phyloP scores from a whole-genome alignment of 2,113 vertebrate genomes.

The Lagopus muta region DNA sequence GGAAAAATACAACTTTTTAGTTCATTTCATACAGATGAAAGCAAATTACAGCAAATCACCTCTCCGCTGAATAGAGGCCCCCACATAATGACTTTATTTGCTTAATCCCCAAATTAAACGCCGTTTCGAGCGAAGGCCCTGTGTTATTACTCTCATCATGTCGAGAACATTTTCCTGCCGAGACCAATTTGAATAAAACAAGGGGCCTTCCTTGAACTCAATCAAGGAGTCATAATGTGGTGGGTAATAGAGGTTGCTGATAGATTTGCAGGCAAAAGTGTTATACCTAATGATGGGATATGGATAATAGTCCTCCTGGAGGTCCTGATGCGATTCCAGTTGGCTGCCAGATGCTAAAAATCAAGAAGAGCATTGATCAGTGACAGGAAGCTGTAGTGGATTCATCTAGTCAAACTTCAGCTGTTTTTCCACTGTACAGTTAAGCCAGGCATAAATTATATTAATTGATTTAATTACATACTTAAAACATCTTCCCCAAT shows the following conservation, averaged over 20 bases:
- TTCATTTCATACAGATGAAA: constrained; percentile 91
- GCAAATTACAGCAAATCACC: constrained; percentile 93
- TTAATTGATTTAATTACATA: constrained; percentile 99
- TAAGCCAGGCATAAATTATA: constrained; percentile 99
- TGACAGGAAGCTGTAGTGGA: constrained; percentile 85
- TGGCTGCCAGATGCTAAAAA: constrained; percentile 98
- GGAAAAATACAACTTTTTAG: constrained; percentile 84
- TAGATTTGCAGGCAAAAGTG: constrained; percentile 92
- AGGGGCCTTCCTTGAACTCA: constrained; percentile 93
- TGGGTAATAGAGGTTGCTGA: constrained; percentile 93
- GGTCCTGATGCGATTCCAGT: constrained; percentile 98
- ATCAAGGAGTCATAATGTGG: constrained; percentile 92
- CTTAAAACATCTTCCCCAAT: constrained; percentile 99
- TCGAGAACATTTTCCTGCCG: constrained; percentile 96
- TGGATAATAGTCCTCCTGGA: constrained; percentile 99
- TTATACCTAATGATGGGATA: constrained; percentile 98
- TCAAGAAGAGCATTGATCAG: constrained; percentile 93
- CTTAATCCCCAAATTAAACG: constrained; percentile 99
- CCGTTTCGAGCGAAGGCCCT: constrained; percentile 90
- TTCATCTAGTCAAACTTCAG: constrained; percentile 86
- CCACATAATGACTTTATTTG: constrained; percentile 97
- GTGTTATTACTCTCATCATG: constrained; percentile 96
- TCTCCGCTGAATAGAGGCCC: constrained; percentile 89
- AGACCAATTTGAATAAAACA: constrained; percentile 98
- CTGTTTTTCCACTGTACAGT: constrained; percentile 89